Evolutionary conservation across 2,797 vertebrate genomes (phyloP), one percentile per base, ranked within the genome.

Genomic region (Melanotaenia boesemani): DNA sequence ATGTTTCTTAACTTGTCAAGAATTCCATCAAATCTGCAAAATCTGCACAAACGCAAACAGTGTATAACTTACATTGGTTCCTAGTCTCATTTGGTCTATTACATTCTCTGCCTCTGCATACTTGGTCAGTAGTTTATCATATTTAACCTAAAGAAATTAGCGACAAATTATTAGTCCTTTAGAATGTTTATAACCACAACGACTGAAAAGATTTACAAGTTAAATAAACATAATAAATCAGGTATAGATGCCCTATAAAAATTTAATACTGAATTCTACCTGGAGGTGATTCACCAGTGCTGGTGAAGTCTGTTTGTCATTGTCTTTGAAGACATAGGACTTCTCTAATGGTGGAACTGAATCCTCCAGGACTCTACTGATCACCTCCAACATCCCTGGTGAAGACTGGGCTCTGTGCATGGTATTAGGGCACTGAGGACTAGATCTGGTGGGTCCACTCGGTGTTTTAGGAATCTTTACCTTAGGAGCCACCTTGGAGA

Each of bases 301-400:
- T 71, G 92, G 79, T 58, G 70, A 57, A 52, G 79, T 64, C 20
- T 88, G 89, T 63, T 67, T 81, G 72, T 90, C 81, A 61, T 76
- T 63, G 6, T 91, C 89, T 66, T 64, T 87, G 54, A 93, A 89
- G 48, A 90, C 16, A 10, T 81, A 84, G 2, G 89, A 76, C 37
- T 62, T 90, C 76, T 92, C 88, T 20, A 81, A 9, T 16, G 79
- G 71, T 34, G 86, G 93, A 39, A 83, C 69, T 0, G 89, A 91
- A 82, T 96, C 95, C 86, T 92, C 94, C 70, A 95, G 86, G 75
- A 95, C 91, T 81, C 91, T 93, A 84, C 87, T 95, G 67, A 92
- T 84, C 74, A 95, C 46, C 9, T 94, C 91, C 81, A 90, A 86
- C 62, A 93, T 91, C 67, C 89, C 41, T 10, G 94, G 93, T 34